A percentile compares a stretch with the other conserved stretches of the same genome.
Conservation (phyloP, 2,113 vertebrate genomes). For the Corvus hawaiiensis region DNA sequence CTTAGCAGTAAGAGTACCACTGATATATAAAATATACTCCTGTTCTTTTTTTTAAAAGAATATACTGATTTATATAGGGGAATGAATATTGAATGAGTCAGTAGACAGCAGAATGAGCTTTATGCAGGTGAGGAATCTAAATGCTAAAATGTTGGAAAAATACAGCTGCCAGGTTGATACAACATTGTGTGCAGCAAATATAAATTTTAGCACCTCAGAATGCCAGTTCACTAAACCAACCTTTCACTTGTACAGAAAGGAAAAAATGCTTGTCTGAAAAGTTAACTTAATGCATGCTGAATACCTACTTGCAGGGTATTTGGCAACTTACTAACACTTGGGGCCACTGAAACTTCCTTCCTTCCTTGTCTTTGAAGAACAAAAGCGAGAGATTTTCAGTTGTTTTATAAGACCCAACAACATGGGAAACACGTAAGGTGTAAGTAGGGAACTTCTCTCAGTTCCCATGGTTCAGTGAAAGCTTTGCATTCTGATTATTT, state of each 20-base stretch:
- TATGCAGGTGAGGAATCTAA: neutral
- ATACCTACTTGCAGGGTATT: neutral
- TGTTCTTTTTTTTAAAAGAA: neutral
- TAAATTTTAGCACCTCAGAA: neutral
- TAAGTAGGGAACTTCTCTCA: neutral
- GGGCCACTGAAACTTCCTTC: neutral
- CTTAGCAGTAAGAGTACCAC: neutral
- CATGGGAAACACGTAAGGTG: rapidly evolving
- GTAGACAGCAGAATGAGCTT: neutral
- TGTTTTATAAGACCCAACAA: neutral
- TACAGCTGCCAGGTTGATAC: neutral
- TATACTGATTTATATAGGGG: neutral
- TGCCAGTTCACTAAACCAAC: neutral
- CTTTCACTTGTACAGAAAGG: neutral
- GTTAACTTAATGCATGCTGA: neutral
- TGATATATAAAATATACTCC: neutral
- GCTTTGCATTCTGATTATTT: neutral
- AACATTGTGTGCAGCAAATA: neutral
- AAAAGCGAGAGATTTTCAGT: neutral
- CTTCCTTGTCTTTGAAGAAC: neutral
- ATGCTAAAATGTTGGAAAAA: neutral
- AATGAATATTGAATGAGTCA: neutral
- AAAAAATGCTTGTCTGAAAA: neutral
- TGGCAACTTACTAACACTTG: neutral
- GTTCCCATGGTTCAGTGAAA: neutral